Conservation (phyloP, 2,888 invertebrate species). For the Biston stratarius region DNA sequence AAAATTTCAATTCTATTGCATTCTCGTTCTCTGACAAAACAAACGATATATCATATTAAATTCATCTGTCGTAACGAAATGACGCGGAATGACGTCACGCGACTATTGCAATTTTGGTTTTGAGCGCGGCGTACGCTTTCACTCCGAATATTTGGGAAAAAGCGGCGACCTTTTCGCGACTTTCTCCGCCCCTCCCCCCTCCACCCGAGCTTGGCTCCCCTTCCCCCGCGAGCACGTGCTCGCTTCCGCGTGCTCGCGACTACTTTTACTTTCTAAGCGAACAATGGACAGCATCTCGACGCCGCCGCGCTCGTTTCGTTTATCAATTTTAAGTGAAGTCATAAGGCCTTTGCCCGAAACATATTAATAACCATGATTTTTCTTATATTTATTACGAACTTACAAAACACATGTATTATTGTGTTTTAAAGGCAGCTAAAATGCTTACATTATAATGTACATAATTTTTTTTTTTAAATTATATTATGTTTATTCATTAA, state of each 20-base stretch:
- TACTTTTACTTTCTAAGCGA: conserved; percentile 81
- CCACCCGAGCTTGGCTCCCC: conserved; percentile 36
- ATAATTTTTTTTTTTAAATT: too few species aligned
- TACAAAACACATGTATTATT: too few species aligned
- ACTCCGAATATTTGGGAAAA: conserved; percentile 85
- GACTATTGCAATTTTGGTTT: conserved; percentile 58
- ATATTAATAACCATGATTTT: background rate
- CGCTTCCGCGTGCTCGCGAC: conserved; percentile 75
- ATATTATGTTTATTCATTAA: too few species aligned
- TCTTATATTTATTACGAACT: too few species aligned
- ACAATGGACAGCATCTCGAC: conserved; percentile 48
- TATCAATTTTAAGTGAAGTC: background rate
- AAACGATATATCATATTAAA: background rate
- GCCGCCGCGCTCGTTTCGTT: background rate
- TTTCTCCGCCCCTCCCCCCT: conserved; percentile 68
- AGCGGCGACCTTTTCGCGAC: conserved; percentile 84
- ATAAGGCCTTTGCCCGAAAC: background rate
- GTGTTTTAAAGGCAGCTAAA: too few species aligned
- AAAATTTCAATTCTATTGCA: too few species aligned
- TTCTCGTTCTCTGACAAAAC: background rate
- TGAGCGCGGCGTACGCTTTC: conserved; percentile 76
- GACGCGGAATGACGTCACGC: conserved; percentile 13
- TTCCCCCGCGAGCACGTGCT: conserved; percentile 58
- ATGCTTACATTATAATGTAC: too few species aligned
- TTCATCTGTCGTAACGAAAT: background rate